Evolutionary conservation across 1,140 invertebrate species (phyloP).

Genomic region (Latrodectus geometricus): DNA sequence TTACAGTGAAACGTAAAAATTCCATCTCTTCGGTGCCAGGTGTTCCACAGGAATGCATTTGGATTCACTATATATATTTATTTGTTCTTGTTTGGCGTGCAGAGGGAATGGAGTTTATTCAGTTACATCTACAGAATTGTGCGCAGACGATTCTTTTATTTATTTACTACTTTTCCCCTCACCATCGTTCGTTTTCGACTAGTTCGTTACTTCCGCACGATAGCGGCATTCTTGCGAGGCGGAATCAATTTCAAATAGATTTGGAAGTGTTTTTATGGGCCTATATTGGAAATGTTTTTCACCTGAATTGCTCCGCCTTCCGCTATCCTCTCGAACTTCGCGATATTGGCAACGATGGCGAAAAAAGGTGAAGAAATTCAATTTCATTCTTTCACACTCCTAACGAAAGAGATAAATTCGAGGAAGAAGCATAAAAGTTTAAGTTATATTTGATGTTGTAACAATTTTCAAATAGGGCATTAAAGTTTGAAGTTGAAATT

Average conservation of each 20-base stretch:
- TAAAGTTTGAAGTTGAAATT: too few relatives aligned
- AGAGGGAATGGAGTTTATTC: conserved; percentile 43
- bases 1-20: conserved; percentile 27
- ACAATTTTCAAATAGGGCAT: neutral
- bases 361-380: conserved; percentile 18
- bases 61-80: conserved; percentile 30
- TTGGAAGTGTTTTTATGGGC: conserved; percentile 12
- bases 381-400: neutral
- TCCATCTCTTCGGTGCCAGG: conserved; percentile 31
- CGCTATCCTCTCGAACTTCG: neutral
- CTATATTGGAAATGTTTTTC: conserved; percentile 16
- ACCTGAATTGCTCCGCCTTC: neutral
- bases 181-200: conserved; percentile 10
- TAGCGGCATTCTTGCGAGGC: conserved; percentile 7
- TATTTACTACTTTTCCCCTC: neutral
- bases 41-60: conserved; percentile 44
- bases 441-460: neutral
- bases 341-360: neutral
- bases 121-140: conserved; percentile 18
- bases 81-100: conserved; percentile 43
- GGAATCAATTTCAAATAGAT: conserved; percentile 49
- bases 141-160: neutral
- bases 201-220: conserved; percentile 34
- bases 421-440: neutral
- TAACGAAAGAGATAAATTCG: neutral